phyloP scores from a whole-genome alignment of 2,888 invertebrate genomes.

The Limnephilus lunatus region DNA sequence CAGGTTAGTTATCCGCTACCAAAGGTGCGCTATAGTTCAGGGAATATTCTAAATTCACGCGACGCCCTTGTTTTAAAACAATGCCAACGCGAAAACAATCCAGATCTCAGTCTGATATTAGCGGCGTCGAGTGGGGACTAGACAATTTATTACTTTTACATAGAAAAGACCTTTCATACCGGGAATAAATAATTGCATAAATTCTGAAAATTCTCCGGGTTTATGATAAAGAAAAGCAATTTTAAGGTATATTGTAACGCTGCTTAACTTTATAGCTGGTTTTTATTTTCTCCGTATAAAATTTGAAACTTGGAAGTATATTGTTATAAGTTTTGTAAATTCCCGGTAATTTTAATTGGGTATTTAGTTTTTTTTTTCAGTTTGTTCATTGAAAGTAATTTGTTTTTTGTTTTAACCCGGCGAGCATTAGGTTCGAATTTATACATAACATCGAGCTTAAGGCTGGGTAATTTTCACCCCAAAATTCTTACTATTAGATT shows the following conservation, averaged over 20 bases:
- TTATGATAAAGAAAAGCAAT: neutral
- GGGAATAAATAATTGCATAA: slow-evolving; percentile 31
- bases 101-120: slow-evolving; percentile 58
- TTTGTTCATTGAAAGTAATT: too few relatives aligned
- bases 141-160: slow-evolving; percentile 60
- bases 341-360: too few relatives aligned
- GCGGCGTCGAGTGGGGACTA: slow-evolving; percentile 47
- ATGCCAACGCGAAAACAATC: slow-evolving; percentile 61
- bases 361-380: too few relatives aligned
- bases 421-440: too few relatives aligned
- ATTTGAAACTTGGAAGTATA: neutral
- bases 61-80: slow-evolving; percentile 62
- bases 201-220: slow-evolving; percentile 15
- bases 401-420: too few relatives aligned
- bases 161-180: slow-evolving; percentile 39
- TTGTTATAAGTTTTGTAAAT: neutral
- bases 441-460: too few relatives aligned
- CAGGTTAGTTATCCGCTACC: slow-evolving; percentile 30
- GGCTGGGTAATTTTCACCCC: too few relatives aligned
- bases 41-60: slow-evolving; percentile 59
- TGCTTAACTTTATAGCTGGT: neutral
- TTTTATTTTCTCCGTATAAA: neutral
- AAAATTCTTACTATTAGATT: too few relatives aligned
- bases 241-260: neutral
- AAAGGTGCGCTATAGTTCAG: slow-evolving; percentile 47